Conservation (phyloP, 2,113 vertebrate genomes). For the Glaucomys volans region DNA sequence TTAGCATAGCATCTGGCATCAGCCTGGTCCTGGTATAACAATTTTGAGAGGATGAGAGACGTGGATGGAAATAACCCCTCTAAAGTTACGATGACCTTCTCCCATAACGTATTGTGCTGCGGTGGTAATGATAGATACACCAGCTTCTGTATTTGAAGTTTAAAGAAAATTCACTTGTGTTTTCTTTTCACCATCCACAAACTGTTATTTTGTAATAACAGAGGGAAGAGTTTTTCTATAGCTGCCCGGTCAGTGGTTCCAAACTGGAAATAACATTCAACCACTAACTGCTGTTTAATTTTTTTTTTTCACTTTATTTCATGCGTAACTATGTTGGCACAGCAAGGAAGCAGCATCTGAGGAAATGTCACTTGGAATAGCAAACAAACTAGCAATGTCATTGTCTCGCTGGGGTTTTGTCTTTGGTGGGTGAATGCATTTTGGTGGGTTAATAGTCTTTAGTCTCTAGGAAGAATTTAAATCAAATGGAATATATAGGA, state of each 20-base stretch:
- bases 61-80: conserved; percentile 85
- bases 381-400: conserved; percentile 56
- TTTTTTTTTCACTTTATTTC: conserved; percentile 77
- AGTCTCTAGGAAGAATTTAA: neutral
- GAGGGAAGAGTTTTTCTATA: conserved; percentile 87
- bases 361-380: conserved; percentile 75
- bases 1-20: conserved; percentile 78
- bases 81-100: conserved; percentile 86
- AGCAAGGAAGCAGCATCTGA: conserved; percentile 77
- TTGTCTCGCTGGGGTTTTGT: conserved; percentile 23
- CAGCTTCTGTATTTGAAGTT: conserved; percentile 85
- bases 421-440: neutral
- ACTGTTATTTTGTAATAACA: conserved; percentile 88
- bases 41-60: conserved; percentile 83
- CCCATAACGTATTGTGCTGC: conserved; percentile 81
- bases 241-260: conserved; percentile 83
- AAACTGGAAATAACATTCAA: conserved; percentile 88
- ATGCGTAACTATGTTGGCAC: conserved; percentile 81
- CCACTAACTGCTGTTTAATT: conserved; percentile 85
- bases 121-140: conserved; percentile 82
- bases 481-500: neutral
- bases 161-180: conserved; percentile 86
- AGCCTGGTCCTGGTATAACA: conserved; percentile 72
- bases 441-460: neutral
- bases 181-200: conserved; percentile 86